Percentiles rank a stretch among this genome's conserved stretches.
phyloP scores from a whole-genome alignment of 2,797 vertebrate genomes.

The Manis javanica region DNA sequence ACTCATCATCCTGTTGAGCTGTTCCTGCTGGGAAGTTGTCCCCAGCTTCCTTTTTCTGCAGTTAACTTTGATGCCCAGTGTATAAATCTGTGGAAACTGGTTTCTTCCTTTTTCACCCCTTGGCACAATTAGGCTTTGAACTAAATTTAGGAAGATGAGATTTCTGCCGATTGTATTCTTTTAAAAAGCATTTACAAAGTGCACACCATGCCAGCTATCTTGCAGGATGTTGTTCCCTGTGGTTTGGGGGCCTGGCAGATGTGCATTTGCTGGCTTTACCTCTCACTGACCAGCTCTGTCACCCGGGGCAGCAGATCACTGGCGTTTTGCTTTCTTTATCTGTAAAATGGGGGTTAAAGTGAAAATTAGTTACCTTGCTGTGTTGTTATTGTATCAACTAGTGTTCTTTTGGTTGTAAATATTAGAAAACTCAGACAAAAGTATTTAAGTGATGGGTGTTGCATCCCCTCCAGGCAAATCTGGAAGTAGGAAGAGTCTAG shows the following conservation, averaged over 20 bases:
- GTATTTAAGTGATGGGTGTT: neutral
- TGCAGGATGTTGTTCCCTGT: neutral
- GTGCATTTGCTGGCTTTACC: neutral
- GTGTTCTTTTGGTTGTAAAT: neutral
- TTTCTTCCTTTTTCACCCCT: neutral
- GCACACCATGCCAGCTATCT: neutral
- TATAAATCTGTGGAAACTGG: neutral
- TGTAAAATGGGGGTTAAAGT: neutral
- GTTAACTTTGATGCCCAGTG: neutral
- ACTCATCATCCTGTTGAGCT: neutral
- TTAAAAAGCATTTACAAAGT: neutral
- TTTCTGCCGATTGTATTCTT: neutral
- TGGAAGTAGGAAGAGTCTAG: neutral
- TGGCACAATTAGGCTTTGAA: neutral
- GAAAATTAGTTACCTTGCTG: neutral
- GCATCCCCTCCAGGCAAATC: neutral
- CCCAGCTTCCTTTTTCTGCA: neutral
- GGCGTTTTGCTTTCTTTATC: neutral
- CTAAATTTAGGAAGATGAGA: neutral
- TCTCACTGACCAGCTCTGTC: neutral
- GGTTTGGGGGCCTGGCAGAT: neutral
- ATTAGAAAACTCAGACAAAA: neutral
- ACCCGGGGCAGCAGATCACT: neutral
- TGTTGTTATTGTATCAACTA: neutral
- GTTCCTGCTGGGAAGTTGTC: neutral